A percentile compares a stretch with the other conserved stretches of the same genome.
phyloP scores from a whole-genome alignment of 2,888 invertebrate species.

The Laothoe populi region DNA sequence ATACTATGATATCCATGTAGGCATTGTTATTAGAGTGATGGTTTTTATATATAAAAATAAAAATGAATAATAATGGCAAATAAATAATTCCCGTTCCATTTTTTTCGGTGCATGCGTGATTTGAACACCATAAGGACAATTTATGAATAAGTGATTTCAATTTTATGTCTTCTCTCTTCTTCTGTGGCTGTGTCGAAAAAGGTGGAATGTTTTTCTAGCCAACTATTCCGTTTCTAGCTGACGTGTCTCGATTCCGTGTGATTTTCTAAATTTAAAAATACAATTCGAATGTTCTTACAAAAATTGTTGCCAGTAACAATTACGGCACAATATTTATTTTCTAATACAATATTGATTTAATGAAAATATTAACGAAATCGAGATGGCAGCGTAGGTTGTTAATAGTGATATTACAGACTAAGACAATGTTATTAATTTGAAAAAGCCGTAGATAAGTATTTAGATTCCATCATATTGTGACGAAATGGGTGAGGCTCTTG shows the following conservation, averaged over 20 bases:
- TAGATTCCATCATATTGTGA: constrained; percentile 78
- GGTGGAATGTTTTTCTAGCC: constrained; percentile 58
- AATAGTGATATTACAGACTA: constrained; percentile 82
- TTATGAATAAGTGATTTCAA: constrained; percentile 40
- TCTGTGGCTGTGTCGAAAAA: constrained; percentile 59
- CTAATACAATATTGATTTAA: constrained; percentile 8
- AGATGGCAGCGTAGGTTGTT: constrained; percentile 79
- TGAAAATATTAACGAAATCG: constrained; percentile 54
- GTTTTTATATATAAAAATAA: constrained; percentile 78
- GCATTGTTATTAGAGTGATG: constrained; percentile 83
- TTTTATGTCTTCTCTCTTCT: constrained; percentile 43
- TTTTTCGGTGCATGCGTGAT: constrained; percentile 47
- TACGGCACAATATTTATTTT: too few relatives aligned
- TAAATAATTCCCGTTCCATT: constrained; percentile 55
- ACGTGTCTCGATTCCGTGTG: constrained; percentile 67
- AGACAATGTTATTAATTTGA: constrained; percentile 82
- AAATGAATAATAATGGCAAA: constrained; percentile 64
- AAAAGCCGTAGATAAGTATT: constrained; percentile 73
- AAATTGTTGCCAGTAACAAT: not conserved
- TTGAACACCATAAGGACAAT: constrained; percentile 57
- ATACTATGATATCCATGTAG: constrained; percentile 75
- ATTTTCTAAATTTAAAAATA: constrained; percentile 21
- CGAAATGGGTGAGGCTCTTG: constrained; percentile 54
- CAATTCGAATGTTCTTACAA: not conserved
- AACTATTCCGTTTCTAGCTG: constrained; percentile 72